These are phyloP conservation scores for Synergus gifuensis DNA, from an alignment of 2,888 invertebrate species.

Conservation along the genomic window DNA sequence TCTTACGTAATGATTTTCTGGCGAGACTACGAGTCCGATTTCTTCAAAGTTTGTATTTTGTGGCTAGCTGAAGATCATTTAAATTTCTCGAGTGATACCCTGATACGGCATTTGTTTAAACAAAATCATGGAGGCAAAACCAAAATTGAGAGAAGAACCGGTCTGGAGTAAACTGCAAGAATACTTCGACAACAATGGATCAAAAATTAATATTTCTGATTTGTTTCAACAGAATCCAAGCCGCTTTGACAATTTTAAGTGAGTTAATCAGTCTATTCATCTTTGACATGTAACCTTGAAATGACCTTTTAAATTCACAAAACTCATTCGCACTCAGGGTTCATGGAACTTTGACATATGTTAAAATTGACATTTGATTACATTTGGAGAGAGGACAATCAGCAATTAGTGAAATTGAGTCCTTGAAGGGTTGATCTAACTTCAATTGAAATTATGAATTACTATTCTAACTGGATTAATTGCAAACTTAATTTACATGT, in stretches of 20 bases:
- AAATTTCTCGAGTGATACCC: constrained; percentile 4
- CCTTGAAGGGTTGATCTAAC: constrained; percentile 11
- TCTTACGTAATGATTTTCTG: neutral
- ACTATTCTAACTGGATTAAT: neutral
- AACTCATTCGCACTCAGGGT: neutral
- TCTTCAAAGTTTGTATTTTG: constrained; percentile 16
- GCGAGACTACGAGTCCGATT: neutral
- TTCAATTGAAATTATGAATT: neutral
- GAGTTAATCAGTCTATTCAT: constrained; percentile 42
- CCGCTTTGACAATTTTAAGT: constrained; percentile 95
- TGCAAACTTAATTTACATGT: neutral
- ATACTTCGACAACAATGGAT: constrained; percentile 85
- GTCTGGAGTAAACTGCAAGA: constrained; percentile 88
- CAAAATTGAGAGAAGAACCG: constrained; percentile 82
- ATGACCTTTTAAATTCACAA: constrained; percentile 62
- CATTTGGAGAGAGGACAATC: neutral
- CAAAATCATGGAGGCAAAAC: constrained; percentile 78
- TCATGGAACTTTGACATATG: constrained; percentile 1
- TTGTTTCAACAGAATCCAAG: constrained; percentile 89
- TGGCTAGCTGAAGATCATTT: constrained; percentile 21
- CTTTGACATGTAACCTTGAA: constrained; percentile 67
- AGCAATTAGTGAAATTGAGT: neutral
- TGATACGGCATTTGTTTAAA: constrained; percentile 42
- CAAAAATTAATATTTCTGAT: constrained; percentile 88
- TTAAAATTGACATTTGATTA: neutral